Conservation (phyloP, 2,113 vertebrate species). For the Benitochromis conjunctus region DNA sequence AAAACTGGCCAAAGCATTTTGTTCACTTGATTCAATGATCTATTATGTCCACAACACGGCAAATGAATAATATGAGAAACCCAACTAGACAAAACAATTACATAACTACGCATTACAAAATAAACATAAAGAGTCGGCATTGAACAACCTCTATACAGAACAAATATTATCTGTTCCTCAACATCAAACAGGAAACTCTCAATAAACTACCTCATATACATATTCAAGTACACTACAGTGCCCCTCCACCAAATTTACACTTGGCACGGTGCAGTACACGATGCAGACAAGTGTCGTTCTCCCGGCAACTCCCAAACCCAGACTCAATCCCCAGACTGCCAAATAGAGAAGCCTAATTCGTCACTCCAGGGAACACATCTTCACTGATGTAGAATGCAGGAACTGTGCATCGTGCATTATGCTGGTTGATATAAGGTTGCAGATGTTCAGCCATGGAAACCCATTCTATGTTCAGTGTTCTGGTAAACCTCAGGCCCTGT, state of each 20-base stretch:
- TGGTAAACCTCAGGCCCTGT: neutral
- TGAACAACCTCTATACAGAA: neutral
- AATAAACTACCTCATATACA: neutral
- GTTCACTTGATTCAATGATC: neutral
- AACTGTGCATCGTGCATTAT: neutral
- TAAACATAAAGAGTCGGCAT: neutral
- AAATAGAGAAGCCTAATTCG: no score
- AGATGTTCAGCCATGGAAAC: neutral
- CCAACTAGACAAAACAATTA: neutral
- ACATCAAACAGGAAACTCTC: neutral
- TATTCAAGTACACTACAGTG: accelerated
- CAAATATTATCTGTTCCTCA: neutral
- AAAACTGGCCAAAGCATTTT: neutral
- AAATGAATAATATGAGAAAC: neutral
- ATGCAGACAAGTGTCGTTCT: no score
- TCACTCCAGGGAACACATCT: neutral
- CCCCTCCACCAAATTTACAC: no score
- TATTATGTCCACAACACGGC: neutral
- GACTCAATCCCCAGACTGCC: neutral
- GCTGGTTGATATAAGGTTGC: neutral
- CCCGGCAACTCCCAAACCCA: no score
- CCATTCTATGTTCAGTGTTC: neutral
- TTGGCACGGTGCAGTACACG: no score
- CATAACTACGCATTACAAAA: neutral
- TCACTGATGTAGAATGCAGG: neutral